These are phyloP conservation scores for Ctenopoma kingsleyae DNA, from an alignment of 2,797 vertebrate species.

Conservation along the genomic window DNA sequence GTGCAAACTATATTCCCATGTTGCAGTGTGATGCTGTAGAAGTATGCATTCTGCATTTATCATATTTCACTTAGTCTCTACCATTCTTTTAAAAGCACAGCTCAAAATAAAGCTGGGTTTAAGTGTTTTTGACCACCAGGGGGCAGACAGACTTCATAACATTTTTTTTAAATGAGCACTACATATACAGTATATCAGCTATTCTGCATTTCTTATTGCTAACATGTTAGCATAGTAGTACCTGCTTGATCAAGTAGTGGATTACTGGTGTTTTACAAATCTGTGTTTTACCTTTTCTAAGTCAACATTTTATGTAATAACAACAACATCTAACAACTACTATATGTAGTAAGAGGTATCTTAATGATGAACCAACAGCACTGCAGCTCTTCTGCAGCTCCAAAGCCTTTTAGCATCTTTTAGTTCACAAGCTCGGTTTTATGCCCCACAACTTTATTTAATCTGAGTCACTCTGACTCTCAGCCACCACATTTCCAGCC, in stretches of 20 bases:
- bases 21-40: neutral
- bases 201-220: no score
- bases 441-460: neutral
- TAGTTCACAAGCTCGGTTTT: neutral
- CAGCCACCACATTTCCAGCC: constrained; percentile 1
- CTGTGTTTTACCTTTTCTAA: no score
- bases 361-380: no score
- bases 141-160: neutral
- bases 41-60: neutral
- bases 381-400: no score
- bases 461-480: neutral
- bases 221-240: no score
- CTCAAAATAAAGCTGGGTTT: neutral
- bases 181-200: no score
- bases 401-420: no score
- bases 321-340: no score
- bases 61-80: neutral
- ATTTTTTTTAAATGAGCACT: neutral
- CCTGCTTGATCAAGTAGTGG: no score
- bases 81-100: neutral
- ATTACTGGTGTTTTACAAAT: no score
- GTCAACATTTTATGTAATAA: no score
- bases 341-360: no score
- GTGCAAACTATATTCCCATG: constrained; percentile 1
- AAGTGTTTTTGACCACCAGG: neutral